phyloP scores from a whole-genome alignment of 2,888 invertebrate species.

The Steinernema carpocapsae region DNA sequence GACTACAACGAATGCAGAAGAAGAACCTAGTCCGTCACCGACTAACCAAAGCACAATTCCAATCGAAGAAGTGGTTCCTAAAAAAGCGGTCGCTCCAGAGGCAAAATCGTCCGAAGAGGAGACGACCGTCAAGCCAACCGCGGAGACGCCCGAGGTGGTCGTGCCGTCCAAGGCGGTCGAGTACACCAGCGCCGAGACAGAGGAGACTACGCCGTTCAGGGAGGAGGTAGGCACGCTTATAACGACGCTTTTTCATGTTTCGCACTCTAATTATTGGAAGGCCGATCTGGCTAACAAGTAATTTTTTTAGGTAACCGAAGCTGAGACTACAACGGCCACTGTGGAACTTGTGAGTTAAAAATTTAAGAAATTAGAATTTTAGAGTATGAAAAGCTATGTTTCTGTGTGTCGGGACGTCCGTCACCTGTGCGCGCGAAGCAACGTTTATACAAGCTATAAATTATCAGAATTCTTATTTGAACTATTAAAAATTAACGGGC shows the following conservation, averaged over 20 bases:
- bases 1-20: too few relatives aligned
- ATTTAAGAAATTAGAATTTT: neutral
- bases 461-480: too few relatives aligned
- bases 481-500: too few relatives aligned
- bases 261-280: too few relatives aligned
- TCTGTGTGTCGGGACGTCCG: too few relatives aligned
- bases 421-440: too few relatives aligned
- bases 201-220: slow-evolving; percentile 12
- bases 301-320: neutral
- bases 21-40: too few relatives aligned
- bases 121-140: neutral
- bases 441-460: too few relatives aligned
- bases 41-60: too few relatives aligned
- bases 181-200: slow-evolving; percentile 30
- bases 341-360: neutral
- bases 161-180: slow-evolving; percentile 37
- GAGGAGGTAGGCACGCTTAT: neutral
- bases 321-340: slow-evolving; percentile 17
- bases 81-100: neutral
- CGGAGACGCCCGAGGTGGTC: slow-evolving; percentile 17
- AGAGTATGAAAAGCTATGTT: neutral
- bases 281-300: too few relatives aligned
- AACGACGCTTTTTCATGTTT: neutral
- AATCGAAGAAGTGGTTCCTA: slow-evolving; percentile 3
- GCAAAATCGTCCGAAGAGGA: slow-evolving; percentile 1